phyloP scores from a whole-genome alignment of 64 coral and sea anemone genomes.

The Anthopleura sola region DNA sequence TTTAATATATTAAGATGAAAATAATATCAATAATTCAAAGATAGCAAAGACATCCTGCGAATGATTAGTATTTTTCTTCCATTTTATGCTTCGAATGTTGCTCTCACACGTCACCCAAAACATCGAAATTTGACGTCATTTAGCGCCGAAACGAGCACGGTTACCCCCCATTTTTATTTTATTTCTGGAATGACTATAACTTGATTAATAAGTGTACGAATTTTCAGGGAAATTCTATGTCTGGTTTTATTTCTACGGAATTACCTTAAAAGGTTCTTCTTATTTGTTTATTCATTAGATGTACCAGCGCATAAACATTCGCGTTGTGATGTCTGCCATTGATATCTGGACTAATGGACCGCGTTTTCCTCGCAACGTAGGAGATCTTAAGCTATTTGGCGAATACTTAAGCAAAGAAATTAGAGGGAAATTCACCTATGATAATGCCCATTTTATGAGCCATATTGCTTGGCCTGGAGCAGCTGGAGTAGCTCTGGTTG shows the following conservation, averaged over 20 bases:
- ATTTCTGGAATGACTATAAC: too few species aligned
- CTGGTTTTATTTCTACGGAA: too few species aligned
- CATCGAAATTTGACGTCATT: too few species aligned
- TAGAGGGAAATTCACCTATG: slow-evolving; percentile 32
- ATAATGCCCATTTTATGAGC: slow-evolving; percentile 71
- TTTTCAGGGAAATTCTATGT: too few species aligned
- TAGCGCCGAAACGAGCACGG: too few species aligned
- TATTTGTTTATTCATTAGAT: slow-evolving; percentile 20
- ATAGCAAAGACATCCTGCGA: too few species aligned
- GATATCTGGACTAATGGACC: slow-evolving; percentile 81
- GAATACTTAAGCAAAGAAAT: slow-evolving; percentile 39
- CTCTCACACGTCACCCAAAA: neutral
- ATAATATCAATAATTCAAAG: too few species aligned
- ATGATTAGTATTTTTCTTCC: too few species aligned
- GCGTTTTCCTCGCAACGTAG: neutral
- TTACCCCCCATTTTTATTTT: too few species aligned
- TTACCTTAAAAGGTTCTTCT: neutral
- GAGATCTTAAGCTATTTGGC: slow-evolving; percentile 32
- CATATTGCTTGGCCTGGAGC: slow-evolving; percentile 27
- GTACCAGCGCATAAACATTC: slow-evolving; percentile 72
- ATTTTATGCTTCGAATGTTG: too few species aligned
- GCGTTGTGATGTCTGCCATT: slow-evolving; percentile 39
- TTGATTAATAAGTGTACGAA: too few species aligned
- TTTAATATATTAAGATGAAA: too few species aligned
- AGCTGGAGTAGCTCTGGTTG: slow-evolving; percentile 39